Percentiles rank a stretch among this genome's conserved stretches.
Evolutionary conservation across 2,797 vertebrate species (phyloP).

Genomic region (Esox lucius): DNA sequence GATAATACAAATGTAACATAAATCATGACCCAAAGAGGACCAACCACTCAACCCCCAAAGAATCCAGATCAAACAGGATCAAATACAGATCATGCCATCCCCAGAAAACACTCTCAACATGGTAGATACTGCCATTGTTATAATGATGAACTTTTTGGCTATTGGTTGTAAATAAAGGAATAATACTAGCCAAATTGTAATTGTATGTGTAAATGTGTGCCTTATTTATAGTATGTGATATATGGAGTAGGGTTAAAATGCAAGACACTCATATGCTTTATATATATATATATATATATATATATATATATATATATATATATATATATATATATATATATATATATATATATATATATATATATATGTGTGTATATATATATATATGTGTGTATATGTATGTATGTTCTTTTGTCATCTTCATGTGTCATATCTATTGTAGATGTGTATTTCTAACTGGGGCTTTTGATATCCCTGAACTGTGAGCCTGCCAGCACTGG

Average conservation of each 20-base stretch:
- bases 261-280: conserved; percentile 61
- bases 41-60: conserved; percentile 12
- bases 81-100: conserved; percentile 33
- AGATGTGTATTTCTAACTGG: conserved; percentile 59
- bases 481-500: conserved; percentile 56
- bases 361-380: no score
- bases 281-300: conserved; percentile 26
- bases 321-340: no score
- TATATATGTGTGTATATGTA: no score
- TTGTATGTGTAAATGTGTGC: conserved; percentile 89
- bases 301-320: no score
- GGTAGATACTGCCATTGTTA: conserved; percentile 63
- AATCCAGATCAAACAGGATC: conserved; percentile 13
- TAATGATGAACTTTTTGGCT: conserved; percentile 77
- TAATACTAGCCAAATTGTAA: conserved; percentile 85
- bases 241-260: conserved; percentile 57
- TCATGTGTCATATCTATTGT: conserved; percentile 72
- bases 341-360: no score
- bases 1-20: conserved; percentile 28
- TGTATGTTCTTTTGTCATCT: conserved; percentile 56
- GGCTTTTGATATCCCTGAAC: conserved; percentile 62
- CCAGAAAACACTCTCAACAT: conserved; percentile 49
- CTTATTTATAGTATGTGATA: conserved; percentile 85
- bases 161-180: conserved; percentile 84
- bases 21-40: conserved; percentile 50